Percentiles rank a stretch among this genome's conserved stretches.
These are phyloP conservation scores for Laterallus jamaicensis DNA, from an alignment of 2,113 vertebrate species.

Conservation along the genomic window DNA sequence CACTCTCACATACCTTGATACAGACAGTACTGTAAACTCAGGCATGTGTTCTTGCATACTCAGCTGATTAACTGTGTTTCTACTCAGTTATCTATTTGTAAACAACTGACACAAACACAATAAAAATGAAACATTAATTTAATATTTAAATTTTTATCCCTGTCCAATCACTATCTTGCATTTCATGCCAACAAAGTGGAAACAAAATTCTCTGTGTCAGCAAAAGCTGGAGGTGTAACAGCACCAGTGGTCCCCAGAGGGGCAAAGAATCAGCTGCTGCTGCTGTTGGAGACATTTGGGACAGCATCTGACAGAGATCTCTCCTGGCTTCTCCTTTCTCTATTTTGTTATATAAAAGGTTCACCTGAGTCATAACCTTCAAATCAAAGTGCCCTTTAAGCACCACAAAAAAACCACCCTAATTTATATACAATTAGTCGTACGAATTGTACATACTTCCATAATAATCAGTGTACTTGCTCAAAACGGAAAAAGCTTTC, in stretches of 20 bases:
- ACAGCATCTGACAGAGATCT: neutral
- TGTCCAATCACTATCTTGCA: neutral
- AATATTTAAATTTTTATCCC: neutral
- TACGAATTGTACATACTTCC: neutral
- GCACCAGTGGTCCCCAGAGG: neutral
- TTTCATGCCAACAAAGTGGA: neutral
- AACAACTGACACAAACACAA: neutral
- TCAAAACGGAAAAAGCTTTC: neutral
- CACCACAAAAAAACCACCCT: neutral
- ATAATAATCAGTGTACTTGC: neutral
- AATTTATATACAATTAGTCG: rapidly evolving
- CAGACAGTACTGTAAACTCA: neutral
- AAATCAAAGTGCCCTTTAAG: neutral
- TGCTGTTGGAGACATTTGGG: neutral
- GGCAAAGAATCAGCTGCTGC: neutral
- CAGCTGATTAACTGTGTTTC: neutral
- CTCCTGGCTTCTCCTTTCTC: neutral
- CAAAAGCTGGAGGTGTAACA: neutral
- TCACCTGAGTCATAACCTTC: neutral
- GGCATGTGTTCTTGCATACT: neutral
- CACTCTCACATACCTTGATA: neutral
- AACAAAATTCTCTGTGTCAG: neutral
- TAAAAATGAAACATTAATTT: neutral
- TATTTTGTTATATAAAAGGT: neutral
- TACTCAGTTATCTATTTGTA: neutral